Evolutionary conservation across 2,888 invertebrate genomes (phyloP), one percentile per base, ranked within the genome.

Genomic region (Rhopalosiphum nymphaeae): DNA sequence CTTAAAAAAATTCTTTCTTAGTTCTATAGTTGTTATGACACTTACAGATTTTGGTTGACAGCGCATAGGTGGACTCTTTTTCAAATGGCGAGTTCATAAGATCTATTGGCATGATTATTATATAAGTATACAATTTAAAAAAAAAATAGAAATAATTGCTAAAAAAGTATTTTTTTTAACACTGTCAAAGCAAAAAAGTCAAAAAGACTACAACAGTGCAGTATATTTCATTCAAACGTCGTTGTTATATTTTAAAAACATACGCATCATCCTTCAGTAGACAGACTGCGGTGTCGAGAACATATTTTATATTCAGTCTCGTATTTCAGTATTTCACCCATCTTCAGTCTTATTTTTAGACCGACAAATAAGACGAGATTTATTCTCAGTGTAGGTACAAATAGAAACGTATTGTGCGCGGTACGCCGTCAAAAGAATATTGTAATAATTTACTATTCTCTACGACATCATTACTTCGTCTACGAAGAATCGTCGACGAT

Each of bases 391-490:
- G 36, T 78, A 36, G 78, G 36, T 21, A 78, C 78, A 36, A 36
- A 78, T 78, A 78, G 36, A 78, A 78, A 78, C 78, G 36, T 78
- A 78, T 78, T 78, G 36, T 78, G 36, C 67, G 67, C 78, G 67
- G 67, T 4, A 36, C 21, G 78, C 36, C 21, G 78, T 78, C 78
- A 78, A 78, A 78, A 36, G 78, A 21, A 78, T 21, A 78, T 36
- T 7, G n/a, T 36, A 21, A 21, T 36, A 78, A 46, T 46, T 46
- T 21, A 78, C 36, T 78, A 36, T 67, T 36, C 36, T 36, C 36
- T 36, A 21, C 78, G 36, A 78, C 21, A 21, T 36, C 9, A 36
- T 78, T 21, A 36, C 78, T 21, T 3, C 10, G 0, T 36, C 36
- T 9, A 36, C 11, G 13, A 61, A 61, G 61, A 61, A 61, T n/a